phyloP scores from a whole-genome alignment of 2,113 vertebrate genomes.

The Chinchilla lanigera region DNA sequence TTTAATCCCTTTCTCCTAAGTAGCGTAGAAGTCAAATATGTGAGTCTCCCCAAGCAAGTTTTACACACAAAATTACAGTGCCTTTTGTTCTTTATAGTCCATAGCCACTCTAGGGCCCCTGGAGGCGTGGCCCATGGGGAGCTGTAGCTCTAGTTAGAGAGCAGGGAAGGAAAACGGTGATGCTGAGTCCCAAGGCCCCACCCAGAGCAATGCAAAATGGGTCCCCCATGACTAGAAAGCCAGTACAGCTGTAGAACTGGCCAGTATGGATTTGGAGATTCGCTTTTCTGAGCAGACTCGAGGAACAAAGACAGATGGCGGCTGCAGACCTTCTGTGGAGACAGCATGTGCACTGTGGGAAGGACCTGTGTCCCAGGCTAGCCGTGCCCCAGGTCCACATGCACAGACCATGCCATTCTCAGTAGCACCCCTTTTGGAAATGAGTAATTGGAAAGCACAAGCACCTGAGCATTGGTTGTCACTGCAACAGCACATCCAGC shows the following conservation, averaged over 20 bases:
- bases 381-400: not conserved
- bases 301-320: not conserved
- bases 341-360: not conserved
- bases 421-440: not conserved
- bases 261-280: not conserved
- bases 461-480: not conserved
- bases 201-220: not conserved
- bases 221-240: not conserved
- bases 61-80: not conserved
- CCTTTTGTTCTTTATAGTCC: not conserved
- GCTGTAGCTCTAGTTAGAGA: not conserved
- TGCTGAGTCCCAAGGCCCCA: not conserved
- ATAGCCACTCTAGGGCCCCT: not conserved
- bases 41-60: not conserved
- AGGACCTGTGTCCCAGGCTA: not conserved
- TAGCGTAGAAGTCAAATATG: not conserved
- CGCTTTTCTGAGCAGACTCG: not conserved
- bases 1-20: not conserved
- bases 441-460: not conserved
- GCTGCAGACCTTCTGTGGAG: not conserved
- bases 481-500: fast-evolving
- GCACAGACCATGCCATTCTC: not conserved
- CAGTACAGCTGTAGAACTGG: not conserved
- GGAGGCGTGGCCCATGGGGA: not conserved
- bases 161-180: not conserved